These are phyloP conservation scores for Fringilla coelebs DNA, from an alignment of 2,797 vertebrate species.

Conservation along the genomic window DNA sequence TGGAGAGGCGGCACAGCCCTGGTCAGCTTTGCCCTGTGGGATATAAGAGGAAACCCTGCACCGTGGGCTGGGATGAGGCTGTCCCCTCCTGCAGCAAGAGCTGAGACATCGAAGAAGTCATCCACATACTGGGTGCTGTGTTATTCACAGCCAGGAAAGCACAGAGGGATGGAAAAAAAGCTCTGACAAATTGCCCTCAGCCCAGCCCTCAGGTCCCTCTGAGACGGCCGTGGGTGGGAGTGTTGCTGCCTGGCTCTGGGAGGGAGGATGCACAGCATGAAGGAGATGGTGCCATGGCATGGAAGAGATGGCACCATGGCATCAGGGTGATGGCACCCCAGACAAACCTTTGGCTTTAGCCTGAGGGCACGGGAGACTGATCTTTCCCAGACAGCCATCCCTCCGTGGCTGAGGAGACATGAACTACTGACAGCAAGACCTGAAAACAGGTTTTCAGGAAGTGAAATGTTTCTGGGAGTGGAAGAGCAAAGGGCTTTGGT, in stretches of 20 bases:
- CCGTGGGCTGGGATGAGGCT: background rate
- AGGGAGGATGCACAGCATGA: fast-evolving
- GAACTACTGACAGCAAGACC: background rate
- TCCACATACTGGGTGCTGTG: fast-evolving
- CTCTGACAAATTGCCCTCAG: background rate
- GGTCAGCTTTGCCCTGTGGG: background rate
- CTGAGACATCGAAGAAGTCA: fast-evolving
- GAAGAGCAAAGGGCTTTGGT: background rate
- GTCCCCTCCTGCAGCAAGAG: background rate
- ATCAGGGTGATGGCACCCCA: fast-evolving
- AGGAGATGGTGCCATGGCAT: fast-evolving
- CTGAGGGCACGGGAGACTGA: background rate
- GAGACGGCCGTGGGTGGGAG: background rate
- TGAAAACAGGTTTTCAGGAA: background rate
- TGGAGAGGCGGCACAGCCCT: fast-evolving
- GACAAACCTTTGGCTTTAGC: background rate
- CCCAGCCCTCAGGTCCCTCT: background rate
- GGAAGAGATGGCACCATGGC: background rate
- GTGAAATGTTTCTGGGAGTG: background rate
- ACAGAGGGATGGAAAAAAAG: fast-evolving
- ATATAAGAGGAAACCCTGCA: fast-evolving
- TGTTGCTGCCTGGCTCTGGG: fast-evolving
- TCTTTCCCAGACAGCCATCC: background rate
- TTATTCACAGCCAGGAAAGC: background rate
- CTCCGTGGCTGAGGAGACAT: background rate